Conservation (phyloP, 2,113 vertebrate species). For the Trachemys scripta region DNA sequence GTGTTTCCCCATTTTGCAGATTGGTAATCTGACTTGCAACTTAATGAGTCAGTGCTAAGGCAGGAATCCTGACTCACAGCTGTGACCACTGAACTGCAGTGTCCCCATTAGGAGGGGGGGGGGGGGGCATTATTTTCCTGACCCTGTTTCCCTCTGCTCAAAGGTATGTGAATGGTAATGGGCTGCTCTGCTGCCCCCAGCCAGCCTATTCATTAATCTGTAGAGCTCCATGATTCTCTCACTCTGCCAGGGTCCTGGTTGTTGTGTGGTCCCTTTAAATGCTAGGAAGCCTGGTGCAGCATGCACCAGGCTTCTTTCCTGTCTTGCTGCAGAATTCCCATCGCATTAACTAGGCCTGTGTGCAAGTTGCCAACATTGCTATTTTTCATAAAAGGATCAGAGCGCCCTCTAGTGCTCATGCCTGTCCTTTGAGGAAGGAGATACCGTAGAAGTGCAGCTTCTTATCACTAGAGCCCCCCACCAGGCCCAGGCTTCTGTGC, state of each 20-base stretch:
- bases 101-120: too few species aligned
- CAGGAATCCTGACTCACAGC: not conserved
- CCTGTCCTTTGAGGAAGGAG: too few species aligned
- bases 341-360: fast-evolving
- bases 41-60: slow-evolving; percentile 2
- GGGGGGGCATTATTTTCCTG: too few species aligned
- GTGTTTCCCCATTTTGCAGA: fast-evolving
- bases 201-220: not conserved
- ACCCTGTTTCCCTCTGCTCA: not conserved
- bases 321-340: not conserved
- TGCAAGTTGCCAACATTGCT: not conserved
- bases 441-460: too few species aligned
- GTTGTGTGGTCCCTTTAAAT: too few species aligned
- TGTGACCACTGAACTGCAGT: not conserved
- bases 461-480: too few species aligned
- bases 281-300: too few species aligned
- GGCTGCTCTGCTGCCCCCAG: too few species aligned
- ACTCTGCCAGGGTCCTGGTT: too few species aligned
- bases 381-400: not conserved
- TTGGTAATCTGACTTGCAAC: not conserved
- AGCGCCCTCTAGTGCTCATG: too few species aligned
- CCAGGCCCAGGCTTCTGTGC: too few species aligned
- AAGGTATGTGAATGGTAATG: not conserved
- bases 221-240: too few species aligned
- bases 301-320: not conserved